Evolutionary conservation across 2,113 vertebrate genomes (phyloP).

Genomic region (Fregetta grallaria): DNA sequence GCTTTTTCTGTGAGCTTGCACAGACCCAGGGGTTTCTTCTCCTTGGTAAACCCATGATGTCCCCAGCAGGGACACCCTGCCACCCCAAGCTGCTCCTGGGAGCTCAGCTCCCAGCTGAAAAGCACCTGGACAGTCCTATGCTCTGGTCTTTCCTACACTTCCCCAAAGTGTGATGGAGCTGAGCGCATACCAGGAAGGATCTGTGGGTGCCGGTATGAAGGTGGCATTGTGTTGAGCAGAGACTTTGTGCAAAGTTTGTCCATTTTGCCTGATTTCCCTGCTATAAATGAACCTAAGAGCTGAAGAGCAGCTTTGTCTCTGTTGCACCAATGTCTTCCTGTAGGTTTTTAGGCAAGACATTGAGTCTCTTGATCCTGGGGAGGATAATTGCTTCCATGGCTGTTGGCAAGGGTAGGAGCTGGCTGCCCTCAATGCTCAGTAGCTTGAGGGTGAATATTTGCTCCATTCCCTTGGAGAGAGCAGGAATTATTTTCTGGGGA

Average conservation of each 20-base stretch:
- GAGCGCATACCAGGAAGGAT: not conserved
- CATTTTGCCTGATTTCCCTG: not conserved
- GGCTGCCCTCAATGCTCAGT: constrained; percentile 44
- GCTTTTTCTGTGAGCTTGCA: accelerated
- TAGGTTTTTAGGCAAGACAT: constrained; percentile 33
- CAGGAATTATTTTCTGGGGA: constrained; percentile 26
- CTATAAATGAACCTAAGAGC: not conserved
- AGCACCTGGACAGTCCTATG: not conserved
- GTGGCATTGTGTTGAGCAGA: not conserved
- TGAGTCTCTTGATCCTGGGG: constrained; percentile 12
- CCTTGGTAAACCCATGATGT: not conserved
- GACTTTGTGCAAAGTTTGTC: not conserved
- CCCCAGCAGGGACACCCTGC: not conserved
- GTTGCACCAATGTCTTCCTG: not conserved
- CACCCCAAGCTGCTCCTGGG: not conserved
- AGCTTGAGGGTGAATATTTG: constrained; percentile 52
- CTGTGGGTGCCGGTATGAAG: not conserved
- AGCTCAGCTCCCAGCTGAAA: not conserved
- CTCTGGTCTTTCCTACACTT: not conserved
- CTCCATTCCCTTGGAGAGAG: constrained; percentile 28
- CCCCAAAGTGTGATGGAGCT: not conserved
- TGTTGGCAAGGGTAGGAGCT: constrained; percentile 37
- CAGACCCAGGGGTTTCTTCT: not conserved
- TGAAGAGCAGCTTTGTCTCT: constrained; percentile 33
- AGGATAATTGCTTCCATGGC: constrained; percentile 32